These are phyloP conservation scores for Caenorhabditis uteleia DNA, from an alignment of 2,888 invertebrate genomes.

Conservation along the genomic window DNA sequence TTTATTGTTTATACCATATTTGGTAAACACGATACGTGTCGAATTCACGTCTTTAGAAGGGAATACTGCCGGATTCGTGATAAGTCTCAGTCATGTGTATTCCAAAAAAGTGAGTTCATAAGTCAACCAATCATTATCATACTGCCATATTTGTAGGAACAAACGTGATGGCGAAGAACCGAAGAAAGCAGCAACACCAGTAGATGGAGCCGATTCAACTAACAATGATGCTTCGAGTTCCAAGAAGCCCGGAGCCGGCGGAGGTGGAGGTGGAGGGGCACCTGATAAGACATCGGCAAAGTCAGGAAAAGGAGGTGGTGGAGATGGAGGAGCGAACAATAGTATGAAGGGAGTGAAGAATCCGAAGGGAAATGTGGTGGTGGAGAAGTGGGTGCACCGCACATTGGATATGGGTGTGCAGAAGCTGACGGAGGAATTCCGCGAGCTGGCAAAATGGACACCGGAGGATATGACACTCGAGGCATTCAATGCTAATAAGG, in stretches of 20 bases:
- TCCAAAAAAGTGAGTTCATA: slow-evolving; percentile 18
- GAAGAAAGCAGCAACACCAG: too few relatives aligned
- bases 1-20: neutral
- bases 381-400: slow-evolving; percentile 44
- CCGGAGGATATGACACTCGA: slow-evolving; percentile 49
- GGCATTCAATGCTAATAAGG: slow-evolving; percentile 45
- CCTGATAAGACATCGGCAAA: neutral
- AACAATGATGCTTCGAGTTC: neutral
- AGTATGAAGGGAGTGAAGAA: slow-evolving; percentile 8
- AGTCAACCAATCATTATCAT: neutral
- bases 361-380: slow-evolving; percentile 3
- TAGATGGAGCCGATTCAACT: neutral
- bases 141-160: slow-evolving; percentile 3
- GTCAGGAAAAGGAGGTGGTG: neutral
- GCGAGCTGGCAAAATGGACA: slow-evolving; percentile 46
- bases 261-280: neutral
- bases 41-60: slow-evolving; percentile 4
- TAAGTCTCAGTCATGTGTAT: slow-evolving; percentile 9
- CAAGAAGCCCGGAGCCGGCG: neutral
- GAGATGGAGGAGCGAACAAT: neutral
- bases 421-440: slow-evolving; percentile 49
- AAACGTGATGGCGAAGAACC: slow-evolving; percentile 3
- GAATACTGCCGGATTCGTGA: neutral
- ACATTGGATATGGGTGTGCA: slow-evolving; percentile 48
- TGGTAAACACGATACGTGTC: slow-evolving; percentile 1